A percentile compares a stretch with the other conserved stretches of the same genome.
Conservation (phyloP, 2,797 vertebrate genomes). For the Botia almorhae region DNA sequence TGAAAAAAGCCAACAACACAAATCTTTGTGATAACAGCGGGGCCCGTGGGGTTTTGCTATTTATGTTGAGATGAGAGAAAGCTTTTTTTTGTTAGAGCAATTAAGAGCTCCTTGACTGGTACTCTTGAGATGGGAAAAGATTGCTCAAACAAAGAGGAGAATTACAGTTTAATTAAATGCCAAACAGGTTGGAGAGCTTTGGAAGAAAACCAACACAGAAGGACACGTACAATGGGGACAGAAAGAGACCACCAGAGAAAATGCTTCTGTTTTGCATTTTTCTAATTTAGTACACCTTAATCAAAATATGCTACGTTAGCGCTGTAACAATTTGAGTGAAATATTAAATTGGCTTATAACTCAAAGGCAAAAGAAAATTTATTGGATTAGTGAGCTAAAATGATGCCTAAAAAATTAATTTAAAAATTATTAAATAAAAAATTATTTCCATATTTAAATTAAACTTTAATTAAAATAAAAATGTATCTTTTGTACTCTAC, state of each 20-base stretch:
- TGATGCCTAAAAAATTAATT: background rate
- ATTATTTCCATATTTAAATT: background rate
- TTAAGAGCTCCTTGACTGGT: slow-evolving; percentile 28
- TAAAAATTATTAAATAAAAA: too few species aligned
- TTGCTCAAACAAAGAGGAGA: slow-evolving; percentile 23
- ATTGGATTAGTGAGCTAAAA: background rate
- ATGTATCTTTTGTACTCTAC: background rate
- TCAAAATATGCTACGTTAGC: background rate
- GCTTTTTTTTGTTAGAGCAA: slow-evolving; percentile 17
- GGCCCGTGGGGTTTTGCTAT: slow-evolving; percentile 18
- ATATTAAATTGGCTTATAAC: background rate
- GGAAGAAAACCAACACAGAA: slow-evolving; percentile 20
- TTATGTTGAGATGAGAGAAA: slow-evolving; percentile 38
- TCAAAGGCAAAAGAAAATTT: background rate
- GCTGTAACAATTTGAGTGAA: background rate
- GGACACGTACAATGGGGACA: background rate
- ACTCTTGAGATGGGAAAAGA: slow-evolving; percentile 40
- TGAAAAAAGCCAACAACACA: slow-evolving; percentile 40
- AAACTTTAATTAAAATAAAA: background rate
- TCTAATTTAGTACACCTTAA: background rate
- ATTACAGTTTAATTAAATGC: slow-evolving; percentile 49
- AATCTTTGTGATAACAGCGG: slow-evolving; percentile 42
- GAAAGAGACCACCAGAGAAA: background rate
- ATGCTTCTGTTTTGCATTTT: background rate
- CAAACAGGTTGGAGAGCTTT: slow-evolving; percentile 20